These are phyloP conservation scores for Boulengeromyrus knoepffleri DNA, from an alignment of 2,113 vertebrate genomes.

Conservation along the genomic window DNA sequence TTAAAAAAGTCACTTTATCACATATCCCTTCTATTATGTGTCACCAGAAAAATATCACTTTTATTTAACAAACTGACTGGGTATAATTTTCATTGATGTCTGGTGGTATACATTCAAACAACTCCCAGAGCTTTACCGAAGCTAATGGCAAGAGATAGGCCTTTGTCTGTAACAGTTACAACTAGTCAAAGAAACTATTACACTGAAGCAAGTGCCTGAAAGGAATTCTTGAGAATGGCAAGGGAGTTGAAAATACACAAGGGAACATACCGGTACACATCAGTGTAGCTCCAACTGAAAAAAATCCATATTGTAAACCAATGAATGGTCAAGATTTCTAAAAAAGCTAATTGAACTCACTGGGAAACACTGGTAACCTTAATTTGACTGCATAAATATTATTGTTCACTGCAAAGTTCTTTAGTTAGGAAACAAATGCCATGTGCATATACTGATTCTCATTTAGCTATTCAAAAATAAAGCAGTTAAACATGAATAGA, in stretches of 20 bases:
- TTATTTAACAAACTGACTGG: neutral
- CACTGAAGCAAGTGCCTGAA: neutral
- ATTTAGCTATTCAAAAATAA: neutral
- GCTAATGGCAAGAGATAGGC: neutral
- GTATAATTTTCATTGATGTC: neutral
- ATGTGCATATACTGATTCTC: neutral
- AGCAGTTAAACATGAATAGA: neutral
- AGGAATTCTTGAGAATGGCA: neutral
- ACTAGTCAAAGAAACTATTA: neutral
- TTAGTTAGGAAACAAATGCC: neutral
- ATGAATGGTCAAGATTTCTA: neutral
- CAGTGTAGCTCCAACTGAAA: neutral
- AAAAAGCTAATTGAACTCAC: neutral
- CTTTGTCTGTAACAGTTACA: neutral
- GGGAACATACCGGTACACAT: neutral
- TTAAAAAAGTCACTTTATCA: neutral
- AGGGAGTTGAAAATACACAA: neutral
- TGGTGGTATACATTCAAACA: neutral
- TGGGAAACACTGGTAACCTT: neutral
- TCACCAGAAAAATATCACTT: neutral
- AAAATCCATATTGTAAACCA: neutral
- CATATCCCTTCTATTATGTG: neutral
- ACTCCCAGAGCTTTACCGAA: neutral
- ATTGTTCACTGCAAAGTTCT: neutral
- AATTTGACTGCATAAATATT: neutral